phyloP scores from a whole-genome alignment of 1,140 invertebrate species.

The Cydia strobilella region DNA sequence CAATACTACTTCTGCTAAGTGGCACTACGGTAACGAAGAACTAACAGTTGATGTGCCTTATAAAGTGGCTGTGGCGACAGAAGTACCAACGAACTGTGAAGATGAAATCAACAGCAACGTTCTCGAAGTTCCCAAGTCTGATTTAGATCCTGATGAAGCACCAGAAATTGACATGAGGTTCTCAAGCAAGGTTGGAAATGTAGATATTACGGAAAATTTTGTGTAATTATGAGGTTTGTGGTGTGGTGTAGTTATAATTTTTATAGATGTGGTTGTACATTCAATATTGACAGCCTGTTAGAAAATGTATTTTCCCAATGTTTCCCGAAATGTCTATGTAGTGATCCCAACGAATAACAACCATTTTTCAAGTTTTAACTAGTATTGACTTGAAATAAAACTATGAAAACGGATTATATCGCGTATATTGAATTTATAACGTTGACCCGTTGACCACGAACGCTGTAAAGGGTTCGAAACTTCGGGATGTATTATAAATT shows the following conservation, averaged over 20 bases:
- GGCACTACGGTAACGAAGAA: constrained; percentile 8
- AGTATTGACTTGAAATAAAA: too few relatives aligned
- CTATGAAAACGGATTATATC: too few relatives aligned
- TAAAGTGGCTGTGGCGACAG: background rate
- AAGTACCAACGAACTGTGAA: background rate
- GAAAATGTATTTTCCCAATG: too few relatives aligned
- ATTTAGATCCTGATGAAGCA: background rate
- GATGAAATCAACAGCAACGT: constrained; percentile 9
- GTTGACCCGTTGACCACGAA: too few relatives aligned
- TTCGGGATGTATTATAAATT: too few relatives aligned
- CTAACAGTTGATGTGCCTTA: constrained; percentile 10
- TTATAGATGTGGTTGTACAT: too few relatives aligned
- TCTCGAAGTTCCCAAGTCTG: background rate
- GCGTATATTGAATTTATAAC: too few relatives aligned
- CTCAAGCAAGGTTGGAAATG: background rate
- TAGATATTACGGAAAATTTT: background rate
- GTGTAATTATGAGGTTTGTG: background rate
- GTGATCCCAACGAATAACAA: too few relatives aligned
- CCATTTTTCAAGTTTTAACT: too few relatives aligned
- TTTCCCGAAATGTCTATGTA: too few relatives aligned
- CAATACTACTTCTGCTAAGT: background rate
- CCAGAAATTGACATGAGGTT: constrained; percentile 9
- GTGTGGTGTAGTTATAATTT: background rate
- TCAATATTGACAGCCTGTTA: too few relatives aligned
- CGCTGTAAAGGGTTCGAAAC: too few relatives aligned